Percentiles rank a stretch among this genome's conserved stretches.
Conservation (phyloP, 2,113 vertebrate genomes). For the Potamarius usumacintae region DNA sequence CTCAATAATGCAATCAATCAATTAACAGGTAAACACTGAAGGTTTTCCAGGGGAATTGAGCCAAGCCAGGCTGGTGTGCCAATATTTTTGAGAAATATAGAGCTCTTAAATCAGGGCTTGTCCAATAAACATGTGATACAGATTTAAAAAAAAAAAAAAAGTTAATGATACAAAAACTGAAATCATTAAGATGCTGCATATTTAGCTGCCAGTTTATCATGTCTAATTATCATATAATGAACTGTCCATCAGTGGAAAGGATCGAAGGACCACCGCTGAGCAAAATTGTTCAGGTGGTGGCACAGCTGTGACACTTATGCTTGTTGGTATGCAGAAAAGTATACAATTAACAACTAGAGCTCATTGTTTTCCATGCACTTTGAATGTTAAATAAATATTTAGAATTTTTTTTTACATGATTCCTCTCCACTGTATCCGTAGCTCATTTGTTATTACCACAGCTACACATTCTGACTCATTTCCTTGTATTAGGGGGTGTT, state of each 20-base stretch:
- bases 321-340: not conserved
- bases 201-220: not conserved
- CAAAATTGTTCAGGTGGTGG: not conserved
- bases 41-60: not conserved
- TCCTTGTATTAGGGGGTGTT: not conserved
- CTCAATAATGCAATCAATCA: not conserved
- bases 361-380: not conserved
- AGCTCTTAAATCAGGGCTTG: not conserved
- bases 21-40: not conserved
- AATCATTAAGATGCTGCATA: not conserved
- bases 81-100: not conserved
- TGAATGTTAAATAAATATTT: not conserved
- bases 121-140: not conserved
- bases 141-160: not conserved
- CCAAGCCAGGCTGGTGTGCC: not conserved
- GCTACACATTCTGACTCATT: not conserved
- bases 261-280: not conserved
- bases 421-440: not conserved
- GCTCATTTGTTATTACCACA: not conserved
- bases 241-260: not conserved
- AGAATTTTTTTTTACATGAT: not conserved
- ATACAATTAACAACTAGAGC: not conserved
- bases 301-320: not conserved
- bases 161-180: not conserved
- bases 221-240: not conserved